Conservation (phyloP, 35 echinoderm and acorn worm species). For the Patiria miniata region DNA sequence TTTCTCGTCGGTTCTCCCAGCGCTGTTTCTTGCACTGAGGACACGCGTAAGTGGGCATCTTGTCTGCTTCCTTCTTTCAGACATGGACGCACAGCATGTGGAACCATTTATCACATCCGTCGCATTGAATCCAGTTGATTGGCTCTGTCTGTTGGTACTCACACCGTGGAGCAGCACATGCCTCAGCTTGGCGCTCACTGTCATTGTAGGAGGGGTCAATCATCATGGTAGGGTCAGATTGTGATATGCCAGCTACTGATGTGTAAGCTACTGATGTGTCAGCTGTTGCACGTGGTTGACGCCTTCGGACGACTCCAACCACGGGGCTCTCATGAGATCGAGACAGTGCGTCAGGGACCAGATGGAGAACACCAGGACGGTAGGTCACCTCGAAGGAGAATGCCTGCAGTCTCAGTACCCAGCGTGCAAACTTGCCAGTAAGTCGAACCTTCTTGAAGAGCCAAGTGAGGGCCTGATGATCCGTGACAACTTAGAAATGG, state of each 20-base stretch:
- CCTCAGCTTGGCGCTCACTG: not conserved
- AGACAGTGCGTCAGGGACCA: slow-evolving; percentile 47
- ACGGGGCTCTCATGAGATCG: not conserved
- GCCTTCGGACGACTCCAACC: not conserved
- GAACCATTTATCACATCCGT: slow-evolving; percentile 39
- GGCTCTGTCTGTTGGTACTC: not conserved
- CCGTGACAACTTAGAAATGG: slow-evolving; percentile 34
- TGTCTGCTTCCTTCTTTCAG: slow-evolving; percentile 6
- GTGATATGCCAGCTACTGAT: not conserved
- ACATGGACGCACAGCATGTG: slow-evolving; percentile 34
- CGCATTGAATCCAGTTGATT: slow-evolving; percentile 39
- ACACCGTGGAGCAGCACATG: slow-evolving; percentile 20
- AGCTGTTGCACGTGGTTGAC: not conserved
- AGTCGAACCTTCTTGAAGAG: slow-evolving; percentile 11
- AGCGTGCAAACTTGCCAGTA: slow-evolving; percentile 25
- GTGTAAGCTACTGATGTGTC: too few species aligned
- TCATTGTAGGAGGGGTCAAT: not conserved
- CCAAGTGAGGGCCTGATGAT: slow-evolving; percentile 56
- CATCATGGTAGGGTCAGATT: not conserved
- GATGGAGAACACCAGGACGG: slow-evolving; percentile 25
- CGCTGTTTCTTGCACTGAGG: not conserved
- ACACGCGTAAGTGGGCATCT: slow-evolving; percentile 18
- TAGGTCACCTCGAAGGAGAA: slow-evolving; percentile 42
- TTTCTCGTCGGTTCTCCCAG: not conserved
- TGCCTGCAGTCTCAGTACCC: slow-evolving; percentile 49